A percentile compares a stretch with the other conserved stretches of the same genome.
Conservation (phyloP, 2,113 vertebrate species). For the Oreochromis aureus region DNA sequence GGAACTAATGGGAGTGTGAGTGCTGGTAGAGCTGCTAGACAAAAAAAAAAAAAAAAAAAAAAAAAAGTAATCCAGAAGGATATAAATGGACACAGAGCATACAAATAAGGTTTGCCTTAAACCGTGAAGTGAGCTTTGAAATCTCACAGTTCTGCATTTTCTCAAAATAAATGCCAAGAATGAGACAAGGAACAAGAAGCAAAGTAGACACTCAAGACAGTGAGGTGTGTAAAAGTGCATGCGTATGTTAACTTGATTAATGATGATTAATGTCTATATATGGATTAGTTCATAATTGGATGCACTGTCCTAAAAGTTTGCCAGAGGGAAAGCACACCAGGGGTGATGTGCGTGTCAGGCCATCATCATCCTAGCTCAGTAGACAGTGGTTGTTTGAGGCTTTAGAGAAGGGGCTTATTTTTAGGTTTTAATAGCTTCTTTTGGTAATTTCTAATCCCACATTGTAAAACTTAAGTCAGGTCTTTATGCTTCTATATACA, state of each 20-base stretch:
- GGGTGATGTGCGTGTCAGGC: not conserved
- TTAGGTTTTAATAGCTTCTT: slow-evolving; percentile 28
- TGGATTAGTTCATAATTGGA: slow-evolving; percentile 28
- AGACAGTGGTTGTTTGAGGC: slow-evolving; percentile 18
- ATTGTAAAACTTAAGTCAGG: slow-evolving; percentile 42
- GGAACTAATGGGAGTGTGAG: not conserved
- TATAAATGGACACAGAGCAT: not conserved
- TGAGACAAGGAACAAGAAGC: slow-evolving; percentile 51
- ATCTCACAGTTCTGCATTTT: slow-evolving; percentile 68
- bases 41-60: not conserved
- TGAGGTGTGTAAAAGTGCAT: slow-evolving; percentile 21
- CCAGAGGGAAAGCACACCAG: not conserved
- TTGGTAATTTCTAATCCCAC: slow-evolving; percentile 11
- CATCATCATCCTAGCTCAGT: not conserved
- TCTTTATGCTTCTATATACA: slow-evolving; percentile 24
- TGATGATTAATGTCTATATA: not conserved
- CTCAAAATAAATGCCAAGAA: slow-evolving; percentile 76
- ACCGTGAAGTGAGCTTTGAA: slow-evolving; percentile 57
- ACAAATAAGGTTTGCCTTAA: slow-evolving; percentile 6
- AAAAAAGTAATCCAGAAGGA: not conserved
- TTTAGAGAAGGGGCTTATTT: slow-evolving; percentile 32
- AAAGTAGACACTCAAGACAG: slow-evolving; percentile 56
- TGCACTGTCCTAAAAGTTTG: not conserved
- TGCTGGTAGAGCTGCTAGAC: not conserved
- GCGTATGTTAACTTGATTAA: not conserved